Percentiles rank a stretch among this genome's conserved stretches.
Evolutionary conservation across 2,888 invertebrate genomes (phyloP).

Genomic region (Luperina nickerlii): DNA sequence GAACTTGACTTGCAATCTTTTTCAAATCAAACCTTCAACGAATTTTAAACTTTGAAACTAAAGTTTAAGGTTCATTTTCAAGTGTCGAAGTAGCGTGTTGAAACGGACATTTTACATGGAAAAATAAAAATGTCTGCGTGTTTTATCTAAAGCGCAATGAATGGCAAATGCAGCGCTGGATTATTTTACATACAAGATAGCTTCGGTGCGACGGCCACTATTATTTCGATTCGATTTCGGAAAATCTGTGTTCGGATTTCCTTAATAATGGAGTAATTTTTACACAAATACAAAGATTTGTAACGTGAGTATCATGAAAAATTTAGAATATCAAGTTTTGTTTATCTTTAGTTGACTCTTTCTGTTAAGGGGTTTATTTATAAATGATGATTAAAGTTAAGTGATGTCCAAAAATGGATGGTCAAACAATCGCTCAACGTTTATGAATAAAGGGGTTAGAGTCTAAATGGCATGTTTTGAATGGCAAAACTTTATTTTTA

Average conservation of each 20-base stretch:
- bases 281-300: slow-evolving; percentile 7
- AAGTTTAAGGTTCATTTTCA: slow-evolving; percentile 56
- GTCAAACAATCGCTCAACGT: background rate
- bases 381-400: no score
- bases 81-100: slow-evolving; percentile 53
- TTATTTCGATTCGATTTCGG: slow-evolving; percentile 62
- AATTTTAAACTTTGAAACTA: slow-evolving; percentile 55
- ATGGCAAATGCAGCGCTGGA: slow-evolving; percentile 75
- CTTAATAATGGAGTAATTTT: slow-evolving; percentile 45
- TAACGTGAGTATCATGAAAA: no score
- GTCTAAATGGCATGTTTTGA: background rate
- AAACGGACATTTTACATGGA: slow-evolving; percentile 72
- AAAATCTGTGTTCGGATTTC: slow-evolving; percentile 48
- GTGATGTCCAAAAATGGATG: background rate
- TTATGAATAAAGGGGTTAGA: background rate
- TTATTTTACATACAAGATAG: slow-evolving; percentile 74
- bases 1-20: slow-evolving; percentile 71
- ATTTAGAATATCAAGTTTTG: background rate
- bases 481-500: background rate
- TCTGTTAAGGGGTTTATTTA: no score
- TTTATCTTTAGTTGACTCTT: background rate
- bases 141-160: slow-evolving; percentile 78
- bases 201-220: slow-evolving; percentile 48
- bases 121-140: slow-evolving; percentile 76
- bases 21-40: slow-evolving; percentile 27